phyloP scores from a whole-genome alignment of 2,113 vertebrate species.

The Dolichotis patagonum region DNA sequence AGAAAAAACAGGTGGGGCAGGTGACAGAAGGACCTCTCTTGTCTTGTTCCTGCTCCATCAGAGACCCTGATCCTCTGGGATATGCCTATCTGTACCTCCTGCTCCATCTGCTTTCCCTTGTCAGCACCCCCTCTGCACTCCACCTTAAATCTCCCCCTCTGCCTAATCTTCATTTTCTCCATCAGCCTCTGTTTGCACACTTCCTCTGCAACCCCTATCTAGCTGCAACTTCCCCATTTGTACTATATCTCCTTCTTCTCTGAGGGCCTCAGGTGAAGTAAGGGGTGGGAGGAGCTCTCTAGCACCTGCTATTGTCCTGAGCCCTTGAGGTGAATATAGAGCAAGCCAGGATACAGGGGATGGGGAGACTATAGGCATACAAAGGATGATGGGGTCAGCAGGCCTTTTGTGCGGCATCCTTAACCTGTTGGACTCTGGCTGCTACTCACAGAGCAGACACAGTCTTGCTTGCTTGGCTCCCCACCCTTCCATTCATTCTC shows the following conservation, averaged over 20 bases:
- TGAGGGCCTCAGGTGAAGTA: not conserved
- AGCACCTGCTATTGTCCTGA: not conserved
- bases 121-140: not conserved
- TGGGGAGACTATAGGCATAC: not conserved
- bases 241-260: not conserved
- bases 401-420: not conserved
- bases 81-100: not conserved
- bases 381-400: not conserved
- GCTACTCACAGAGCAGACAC: not conserved
- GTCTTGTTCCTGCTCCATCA: not conserved
- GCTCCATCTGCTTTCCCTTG: not conserved
- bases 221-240: not conserved
- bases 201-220: not conserved
- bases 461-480: accelerated
- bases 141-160: not conserved
- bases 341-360: not conserved
- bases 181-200: not conserved
- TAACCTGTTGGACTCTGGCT: no score
- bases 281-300: not conserved
- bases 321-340: not conserved
- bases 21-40: not conserved
- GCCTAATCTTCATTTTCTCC: not conserved
- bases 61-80: accelerated
- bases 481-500: not conserved
- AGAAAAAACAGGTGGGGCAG: not conserved